These are phyloP conservation scores for Cyrtodaria siliqua DNA, from an alignment of 2,888 invertebrate species.

Conservation along the genomic window DNA sequence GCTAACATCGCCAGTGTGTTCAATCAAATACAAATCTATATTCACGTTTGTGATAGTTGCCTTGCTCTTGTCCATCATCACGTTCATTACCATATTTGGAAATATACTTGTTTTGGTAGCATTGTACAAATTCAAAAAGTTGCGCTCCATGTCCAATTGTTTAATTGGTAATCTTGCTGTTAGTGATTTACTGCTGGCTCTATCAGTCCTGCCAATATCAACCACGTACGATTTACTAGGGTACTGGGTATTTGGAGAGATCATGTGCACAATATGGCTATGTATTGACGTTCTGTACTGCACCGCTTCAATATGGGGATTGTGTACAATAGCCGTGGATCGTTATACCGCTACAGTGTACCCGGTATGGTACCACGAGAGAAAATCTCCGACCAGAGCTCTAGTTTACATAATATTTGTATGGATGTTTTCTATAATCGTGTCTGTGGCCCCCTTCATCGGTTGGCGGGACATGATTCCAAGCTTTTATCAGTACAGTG, in stretches of 20 bases:
- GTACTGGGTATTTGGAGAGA: slow-evolving; percentile 85
- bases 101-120: slow-evolving; percentile 84
- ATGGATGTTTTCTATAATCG: slow-evolving; percentile 85
- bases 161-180: slow-evolving; percentile 86
- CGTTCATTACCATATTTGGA: slow-evolving; percentile 83
- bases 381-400: slow-evolving; percentile 81
- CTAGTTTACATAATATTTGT: slow-evolving; percentile 83
- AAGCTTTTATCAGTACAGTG: slow-evolving; percentile 75
- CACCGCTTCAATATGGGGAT: slow-evolving; percentile 86
- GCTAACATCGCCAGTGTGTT: slow-evolving; percentile 73
- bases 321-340: slow-evolving; percentile 85
- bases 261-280: slow-evolving; percentile 83
- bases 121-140: slow-evolving; percentile 79
- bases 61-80: slow-evolving; percentile 79
- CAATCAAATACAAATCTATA: slow-evolving; percentile 73
- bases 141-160: slow-evolving; percentile 85
- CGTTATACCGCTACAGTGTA: slow-evolving; percentile 86
- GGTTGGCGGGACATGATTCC: slow-evolving; percentile 82
- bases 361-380: slow-evolving; percentile 85
- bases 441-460: slow-evolving; percentile 85
- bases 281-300: slow-evolving; percentile 85
- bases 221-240: slow-evolving; percentile 83
- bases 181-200: slow-evolving; percentile 85
- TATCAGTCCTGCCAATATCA: slow-evolving; percentile 85
- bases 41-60: slow-evolving; percentile 75